These are phyloP conservation scores for Apis mellifera DNA, from an alignment of 1,140 invertebrate genomes.

Conservation along the genomic window DNA sequence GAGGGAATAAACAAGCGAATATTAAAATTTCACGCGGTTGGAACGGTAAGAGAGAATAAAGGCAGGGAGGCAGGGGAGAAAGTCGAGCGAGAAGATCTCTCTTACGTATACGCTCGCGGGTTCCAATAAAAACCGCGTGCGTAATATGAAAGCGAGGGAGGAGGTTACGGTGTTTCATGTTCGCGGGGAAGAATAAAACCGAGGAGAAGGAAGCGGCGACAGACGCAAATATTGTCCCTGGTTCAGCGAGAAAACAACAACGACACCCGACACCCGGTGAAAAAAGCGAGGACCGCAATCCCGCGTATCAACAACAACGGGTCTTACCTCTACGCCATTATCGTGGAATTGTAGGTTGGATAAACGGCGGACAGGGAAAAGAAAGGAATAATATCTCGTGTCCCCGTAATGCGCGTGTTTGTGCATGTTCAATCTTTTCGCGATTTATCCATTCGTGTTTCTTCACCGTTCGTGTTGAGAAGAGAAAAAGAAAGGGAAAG, in stretches of 20 bases:
- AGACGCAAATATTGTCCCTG: conserved; percentile 33
- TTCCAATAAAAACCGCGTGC: conserved; percentile 29
- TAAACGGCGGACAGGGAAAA: background rate
- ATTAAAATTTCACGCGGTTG: conserved; percentile 32
- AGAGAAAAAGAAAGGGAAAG: no score
- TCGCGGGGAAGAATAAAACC: background rate
- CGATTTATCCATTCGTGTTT: no score
- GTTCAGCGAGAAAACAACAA: background rate
- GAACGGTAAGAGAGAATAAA: no score
- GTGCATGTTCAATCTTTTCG: background rate
- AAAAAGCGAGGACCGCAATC: background rate
- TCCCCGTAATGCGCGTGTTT: background rate
- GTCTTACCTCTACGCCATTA: conserved; percentile 2
- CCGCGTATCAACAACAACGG: conserved; percentile 1
- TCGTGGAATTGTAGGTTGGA: background rate
- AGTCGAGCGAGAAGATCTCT: conserved; percentile 6
- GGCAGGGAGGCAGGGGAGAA: background rate
- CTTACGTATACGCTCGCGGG: background rate
- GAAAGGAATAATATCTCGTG: background rate
- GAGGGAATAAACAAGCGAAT: conserved; percentile 13
- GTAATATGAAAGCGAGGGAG: conserved; percentile 11
- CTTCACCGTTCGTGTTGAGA: no score
- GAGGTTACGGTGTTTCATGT: background rate
- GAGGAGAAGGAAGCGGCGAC: conserved; percentile 4
- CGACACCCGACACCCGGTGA: background rate